Evolutionary conservation across 2,113 vertebrate genomes (phyloP), one percentile per base, ranked within the genome.

Genomic region (Thamnaconus septentrionalis): DNA sequence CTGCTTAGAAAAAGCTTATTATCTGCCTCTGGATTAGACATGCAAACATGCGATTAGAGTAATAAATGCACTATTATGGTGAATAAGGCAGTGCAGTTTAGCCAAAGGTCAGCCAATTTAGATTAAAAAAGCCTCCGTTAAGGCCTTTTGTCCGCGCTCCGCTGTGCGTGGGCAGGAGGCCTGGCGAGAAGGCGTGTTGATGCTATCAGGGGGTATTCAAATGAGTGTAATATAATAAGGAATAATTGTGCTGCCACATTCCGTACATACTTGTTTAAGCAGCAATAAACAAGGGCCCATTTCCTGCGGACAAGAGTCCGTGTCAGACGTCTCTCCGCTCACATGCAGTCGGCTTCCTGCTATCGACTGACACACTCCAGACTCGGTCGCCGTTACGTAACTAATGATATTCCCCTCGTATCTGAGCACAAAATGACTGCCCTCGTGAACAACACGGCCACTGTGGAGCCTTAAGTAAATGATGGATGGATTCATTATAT

Each of bases 231-330:
- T 85, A 90, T 87, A 89, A 91, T 92, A 85, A 89, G 83, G 82
- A 81, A 82, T 90, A 91, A 92, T 90, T 90, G 90, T 87, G 79
- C 85, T 87, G 83, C 76, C 78, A 81, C 90, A 91, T 91, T 91
- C 88, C 85, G 57, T 60, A 64, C 84, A 83, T 88, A 81, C 85
- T 87, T 86, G 75, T 76, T 85, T 85, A 88, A 87, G 91, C 87
- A 69, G 69, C 82, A 85, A 89, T 89, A 89, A 91, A 84, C 75
- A 68, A 66, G 52, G 77, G 81, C 66, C 78, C 82, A 83, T 82
- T 84, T 87, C 81, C 81, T 79, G 68, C 59, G 73, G 71, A 84
- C 85, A 88, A 84, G 71, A 66, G 73, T 66, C 73, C 76, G 43
- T 54, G 76, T 85, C 72, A 73, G 52, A 62, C 59, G 4, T 66